Evolutionary conservation across 2,113 vertebrate genomes (phyloP).

Genomic region (Scatophagus argus): DNA sequence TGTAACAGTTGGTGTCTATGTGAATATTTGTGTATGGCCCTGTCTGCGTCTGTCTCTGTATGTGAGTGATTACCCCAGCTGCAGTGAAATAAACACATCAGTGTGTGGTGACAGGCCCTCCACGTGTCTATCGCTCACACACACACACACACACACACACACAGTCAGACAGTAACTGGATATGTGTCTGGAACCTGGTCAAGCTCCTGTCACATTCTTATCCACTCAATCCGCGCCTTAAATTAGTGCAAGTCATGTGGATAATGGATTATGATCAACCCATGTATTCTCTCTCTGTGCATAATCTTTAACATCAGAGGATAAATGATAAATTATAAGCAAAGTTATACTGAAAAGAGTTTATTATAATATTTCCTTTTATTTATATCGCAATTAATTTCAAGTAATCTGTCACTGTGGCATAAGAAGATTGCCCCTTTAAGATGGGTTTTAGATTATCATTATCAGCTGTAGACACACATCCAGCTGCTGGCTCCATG

Average conservation of each 20-base stretch:
- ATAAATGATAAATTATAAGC: background rate
- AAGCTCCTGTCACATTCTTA: constrained; percentile 75
- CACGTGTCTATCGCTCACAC: constrained; percentile 41
- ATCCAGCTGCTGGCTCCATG: constrained; percentile 20
- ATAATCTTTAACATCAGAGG: constrained; percentile 12
- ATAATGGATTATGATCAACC: constrained; percentile 39
- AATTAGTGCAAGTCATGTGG: constrained; percentile 46
- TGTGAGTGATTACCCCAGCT: constrained; percentile 80
- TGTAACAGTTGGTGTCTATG: constrained; percentile 16
- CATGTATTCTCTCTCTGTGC: constrained; percentile 4
- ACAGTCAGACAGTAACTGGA: constrained; percentile 67
- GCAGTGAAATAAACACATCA: constrained; percentile 81
- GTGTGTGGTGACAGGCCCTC: constrained; percentile 78
- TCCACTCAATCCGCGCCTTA: constrained; percentile 62
- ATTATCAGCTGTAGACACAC: constrained; percentile 15
- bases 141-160: constrained; percentile 28
- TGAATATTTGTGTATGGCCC: constrained; percentile 54
- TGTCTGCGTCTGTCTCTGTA: constrained; percentile 67
- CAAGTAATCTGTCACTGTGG: background rate
- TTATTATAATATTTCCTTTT: background rate
- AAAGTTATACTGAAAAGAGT: background rate
- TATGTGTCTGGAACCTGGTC: constrained; percentile 67
- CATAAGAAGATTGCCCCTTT: background rate
- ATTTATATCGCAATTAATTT: background rate
- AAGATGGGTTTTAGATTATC: constrained; percentile 21